A percentile compares a stretch with the other conserved stretches of the same genome.
Evolutionary conservation across 2,797 vertebrate species (phyloP).

Genomic region (Arremon aurantiirostris): DNA sequence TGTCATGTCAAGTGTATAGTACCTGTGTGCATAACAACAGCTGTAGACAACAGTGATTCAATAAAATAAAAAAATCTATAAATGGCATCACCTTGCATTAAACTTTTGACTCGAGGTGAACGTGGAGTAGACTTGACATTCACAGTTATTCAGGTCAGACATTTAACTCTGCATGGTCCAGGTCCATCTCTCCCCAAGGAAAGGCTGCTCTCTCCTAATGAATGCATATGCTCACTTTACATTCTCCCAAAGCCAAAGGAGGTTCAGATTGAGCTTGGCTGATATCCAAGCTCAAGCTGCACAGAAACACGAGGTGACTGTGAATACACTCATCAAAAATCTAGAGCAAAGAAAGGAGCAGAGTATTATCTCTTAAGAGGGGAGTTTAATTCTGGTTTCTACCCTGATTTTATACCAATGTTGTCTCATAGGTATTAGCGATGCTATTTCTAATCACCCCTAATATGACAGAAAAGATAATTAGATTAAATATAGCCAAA

Average conservation of each 20-base stretch:
- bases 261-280: constrained; percentile 55
- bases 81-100: constrained; percentile 56
- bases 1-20: constrained; percentile 26
- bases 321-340: constrained; percentile 63
- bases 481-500: background rate
- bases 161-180: constrained; percentile 33
- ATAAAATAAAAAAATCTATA: constrained; percentile 51
- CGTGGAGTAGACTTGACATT: constrained; percentile 50
- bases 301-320: constrained; percentile 63
- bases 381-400: background rate
- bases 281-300: constrained; percentile 55
- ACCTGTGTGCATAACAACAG: background rate
- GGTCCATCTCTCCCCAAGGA: constrained; percentile 62
- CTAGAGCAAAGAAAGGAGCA: background rate
- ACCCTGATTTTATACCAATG: background rate
- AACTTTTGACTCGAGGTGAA: constrained; percentile 48
- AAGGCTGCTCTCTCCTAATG: constrained; percentile 59
- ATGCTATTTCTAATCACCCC: background rate
- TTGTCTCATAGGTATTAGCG: rapidly evolving
- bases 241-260: constrained; percentile 55
- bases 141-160: constrained; percentile 66
- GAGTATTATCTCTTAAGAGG: background rate
- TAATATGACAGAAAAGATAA: background rate
- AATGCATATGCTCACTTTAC: constrained; percentile 62
- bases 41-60: constrained; percentile 7